Evolutionary conservation across 2,888 invertebrate species (phyloP).

Genomic region (Selenia dentaria): DNA sequence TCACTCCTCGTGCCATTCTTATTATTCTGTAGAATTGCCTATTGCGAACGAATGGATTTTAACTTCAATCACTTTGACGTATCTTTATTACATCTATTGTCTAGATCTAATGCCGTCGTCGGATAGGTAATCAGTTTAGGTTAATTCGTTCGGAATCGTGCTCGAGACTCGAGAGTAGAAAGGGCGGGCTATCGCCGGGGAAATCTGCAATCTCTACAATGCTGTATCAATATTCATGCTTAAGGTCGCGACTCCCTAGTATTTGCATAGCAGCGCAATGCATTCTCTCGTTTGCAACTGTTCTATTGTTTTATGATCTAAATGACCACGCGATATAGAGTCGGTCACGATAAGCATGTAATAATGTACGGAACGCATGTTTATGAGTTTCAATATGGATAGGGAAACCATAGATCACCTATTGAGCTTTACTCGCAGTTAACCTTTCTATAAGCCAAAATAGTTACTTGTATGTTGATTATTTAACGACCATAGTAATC

Average conservation of each 20-base stretch:
- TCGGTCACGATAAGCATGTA: slow-evolving; percentile 78
- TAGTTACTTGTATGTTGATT: slow-evolving; percentile 1
- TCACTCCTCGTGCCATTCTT: slow-evolving; percentile 56
- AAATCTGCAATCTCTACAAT: slow-evolving; percentile 79
- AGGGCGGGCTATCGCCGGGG: slow-evolving; percentile 63
- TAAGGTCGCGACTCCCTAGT: slow-evolving; percentile 77
- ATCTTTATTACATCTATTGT: slow-evolving; percentile 41
- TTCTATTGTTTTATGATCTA: slow-evolving; percentile 84
- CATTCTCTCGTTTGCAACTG: slow-evolving; percentile 78
- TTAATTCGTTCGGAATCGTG: slow-evolving; percentile 73
- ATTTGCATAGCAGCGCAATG: slow-evolving; percentile 82
- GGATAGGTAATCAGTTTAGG: slow-evolving; percentile 60
- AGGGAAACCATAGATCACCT: slow-evolving; percentile 11
- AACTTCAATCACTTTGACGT: slow-evolving; percentile 43
- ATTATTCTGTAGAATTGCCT: slow-evolving; percentile 59
- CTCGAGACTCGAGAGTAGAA: slow-evolving; percentile 67
- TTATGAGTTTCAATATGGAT: slow-evolving; percentile 48
- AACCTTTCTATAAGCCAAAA: neutral
- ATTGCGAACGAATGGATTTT: slow-evolving; percentile 48
- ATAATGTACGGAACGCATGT: slow-evolving; percentile 56
- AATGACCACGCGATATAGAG: slow-evolving; percentile 79
- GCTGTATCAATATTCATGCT: slow-evolving; percentile 83
- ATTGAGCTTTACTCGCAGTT: slow-evolving; percentile 3
- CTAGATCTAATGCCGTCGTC: slow-evolving; percentile 56
- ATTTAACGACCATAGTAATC: slow-evolving; percentile 9